phyloP scores from a whole-genome alignment of 2,113 vertebrate genomes.

The Anolis carolinensis region DNA sequence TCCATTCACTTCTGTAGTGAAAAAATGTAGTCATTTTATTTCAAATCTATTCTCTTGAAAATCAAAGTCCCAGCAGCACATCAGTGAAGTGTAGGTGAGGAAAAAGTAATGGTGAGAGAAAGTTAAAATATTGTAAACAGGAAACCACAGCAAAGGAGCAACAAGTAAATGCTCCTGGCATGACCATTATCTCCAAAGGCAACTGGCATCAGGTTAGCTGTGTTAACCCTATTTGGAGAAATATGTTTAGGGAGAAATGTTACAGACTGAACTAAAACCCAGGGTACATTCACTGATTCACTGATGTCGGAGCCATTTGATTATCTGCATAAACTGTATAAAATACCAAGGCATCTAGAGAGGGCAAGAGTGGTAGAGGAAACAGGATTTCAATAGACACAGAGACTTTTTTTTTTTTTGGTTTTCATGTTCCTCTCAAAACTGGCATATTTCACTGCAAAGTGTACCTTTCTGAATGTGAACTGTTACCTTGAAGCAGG shows the following conservation, averaged over 20 bases:
- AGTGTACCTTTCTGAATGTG: not conserved
- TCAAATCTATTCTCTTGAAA: no score
- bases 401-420: not conserved
- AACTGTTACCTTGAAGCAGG: not conserved
- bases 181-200: not conserved
- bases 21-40: not conserved
- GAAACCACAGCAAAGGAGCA: not conserved
- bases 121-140: not conserved
- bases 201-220: no score
- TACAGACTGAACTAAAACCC: no score
- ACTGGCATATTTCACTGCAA: not conserved
- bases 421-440: not conserved
- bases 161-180: not conserved
- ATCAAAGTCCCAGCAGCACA: not conserved
- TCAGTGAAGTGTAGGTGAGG: not conserved
- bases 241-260: no score
- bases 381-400: not conserved
- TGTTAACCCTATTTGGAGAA: no score
- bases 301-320: no score
- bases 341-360: not conserved
- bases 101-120: not conserved
- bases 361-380: not conserved
- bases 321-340: no score
- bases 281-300: no score
- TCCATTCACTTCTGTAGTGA: slow-evolving; percentile 3